Base-by-base conservation (phyloP, 2,113 vertebrate species). In the Salminus brasiliensis region DNA sequence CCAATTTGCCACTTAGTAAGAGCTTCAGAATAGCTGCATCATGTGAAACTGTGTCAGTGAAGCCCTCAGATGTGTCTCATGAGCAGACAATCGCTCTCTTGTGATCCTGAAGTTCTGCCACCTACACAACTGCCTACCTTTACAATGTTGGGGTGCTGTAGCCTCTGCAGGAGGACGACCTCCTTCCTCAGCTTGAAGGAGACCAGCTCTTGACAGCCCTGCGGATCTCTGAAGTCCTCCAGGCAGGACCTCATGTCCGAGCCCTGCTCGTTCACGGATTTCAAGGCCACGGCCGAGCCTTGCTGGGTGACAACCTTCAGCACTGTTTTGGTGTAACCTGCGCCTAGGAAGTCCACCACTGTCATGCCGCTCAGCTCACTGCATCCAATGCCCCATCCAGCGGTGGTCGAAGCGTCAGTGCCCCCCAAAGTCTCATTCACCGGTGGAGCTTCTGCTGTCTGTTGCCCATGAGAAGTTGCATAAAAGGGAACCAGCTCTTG, bases 121-220 rank as follows among this genome's bases (percentile, higher is more conserved):
- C 53, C 43, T 13, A 18, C 59, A 84, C 39, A 63, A 65, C 1
- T 9, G 36, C 83, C 74, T 86, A 94, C 95, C 95, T 93, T 86
- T 10, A 96, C 91, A 88, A 96, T 87, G 72, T 95, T 95, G 8
- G 93, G 92, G 59, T 94, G 95, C 75, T 85, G 88, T 69, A 97
- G 87, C 79, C 89, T 90, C 86, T 86, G 93, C 82, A 97, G 83
- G 68, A 97, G 88, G 23, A 91, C 82, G 59, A 95, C 91, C 91
- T 97, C 95, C 72, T 97, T 97, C 82, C 91, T 92, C 87, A 95
- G 85, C 73, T 95, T 96, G 88, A 90, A 95, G 0, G 94, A 92
- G 52, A 95, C 94, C 23, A 97, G 92, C 63, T 94, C 90, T 11
- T 89, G 82, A 87, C 94, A 95, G 10, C 92, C 93, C 2, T 72